phyloP scores from a whole-genome alignment of 2,797 vertebrate species.

The Melopsittacus undulatus region DNA sequence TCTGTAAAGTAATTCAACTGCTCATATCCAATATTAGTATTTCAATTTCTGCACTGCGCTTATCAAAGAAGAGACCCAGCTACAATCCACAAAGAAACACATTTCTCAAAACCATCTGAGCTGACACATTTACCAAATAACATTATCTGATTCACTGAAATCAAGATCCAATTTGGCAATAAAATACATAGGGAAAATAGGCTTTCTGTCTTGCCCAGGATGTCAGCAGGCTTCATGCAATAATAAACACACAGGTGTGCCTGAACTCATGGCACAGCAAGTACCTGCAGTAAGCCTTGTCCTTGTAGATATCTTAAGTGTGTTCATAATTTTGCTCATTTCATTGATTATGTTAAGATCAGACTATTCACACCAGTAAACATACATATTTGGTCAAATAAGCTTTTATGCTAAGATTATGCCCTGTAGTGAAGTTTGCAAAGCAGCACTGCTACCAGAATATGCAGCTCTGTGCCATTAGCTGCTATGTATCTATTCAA shows the following conservation, averaged over 20 bases:
- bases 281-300: background rate
- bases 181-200: background rate
- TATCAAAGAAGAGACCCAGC: background rate
- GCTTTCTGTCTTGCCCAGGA: background rate
- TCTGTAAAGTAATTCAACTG: background rate
- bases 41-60: background rate
- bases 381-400: background rate
- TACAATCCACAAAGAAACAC: background rate
- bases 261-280: background rate
- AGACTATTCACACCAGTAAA: background rate
- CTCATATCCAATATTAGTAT: background rate
- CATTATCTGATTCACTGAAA: conserved; percentile 6
- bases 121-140: background rate
- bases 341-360: background rate
- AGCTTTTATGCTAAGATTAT: background rate
- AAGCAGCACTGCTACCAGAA: background rate
- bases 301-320: background rate
- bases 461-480: background rate
- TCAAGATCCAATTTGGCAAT: background rate
- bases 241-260: background rate
- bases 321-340: background rate
- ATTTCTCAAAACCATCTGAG: conserved; percentile 22
- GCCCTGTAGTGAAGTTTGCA: background rate
- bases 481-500: background rate
- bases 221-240: background rate